Percentiles rank a stretch among this genome's conserved stretches.
Evolutionary conservation across 2,113 vertebrate species (phyloP).

Genomic region (Brachyhypopomus occidentalis): DNA sequence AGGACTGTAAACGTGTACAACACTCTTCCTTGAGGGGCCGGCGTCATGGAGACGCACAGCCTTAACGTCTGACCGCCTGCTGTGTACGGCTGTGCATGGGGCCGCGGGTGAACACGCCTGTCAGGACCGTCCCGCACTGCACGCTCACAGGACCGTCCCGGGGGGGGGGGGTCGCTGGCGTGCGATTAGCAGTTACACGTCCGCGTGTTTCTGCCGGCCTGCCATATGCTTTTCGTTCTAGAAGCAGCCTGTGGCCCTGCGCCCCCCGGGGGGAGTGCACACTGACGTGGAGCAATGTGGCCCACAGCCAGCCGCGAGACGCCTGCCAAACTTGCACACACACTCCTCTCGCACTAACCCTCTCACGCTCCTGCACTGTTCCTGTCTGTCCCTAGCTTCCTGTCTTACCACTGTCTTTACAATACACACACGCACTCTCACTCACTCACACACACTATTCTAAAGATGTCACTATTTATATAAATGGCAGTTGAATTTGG

Average conservation of each 20-base stretch:
- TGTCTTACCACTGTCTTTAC: too few species aligned
- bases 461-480: not conserved
- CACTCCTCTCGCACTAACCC: not conserved
- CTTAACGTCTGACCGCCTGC: slow-evolving; percentile 13
- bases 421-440: too few species aligned
- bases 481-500: not conserved
- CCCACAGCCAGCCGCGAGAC: slow-evolving; percentile 50
- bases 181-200: slow-evolving; percentile 57
- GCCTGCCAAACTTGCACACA: slow-evolving; percentile 48
- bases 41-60: too few species aligned
- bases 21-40: too few species aligned
- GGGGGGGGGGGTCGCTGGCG: slow-evolving; percentile 46
- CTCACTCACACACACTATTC: too few species aligned
- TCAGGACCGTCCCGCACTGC: too few species aligned
- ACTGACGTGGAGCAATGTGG: slow-evolving; percentile 44
- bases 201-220: slow-evolving; percentile 51
- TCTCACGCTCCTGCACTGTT: not conserved
- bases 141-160: not conserved
- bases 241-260: slow-evolving; percentile 57
- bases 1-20: too few species aligned
- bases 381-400: not conserved
- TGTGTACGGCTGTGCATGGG: not conserved
- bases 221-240: slow-evolving; percentile 64
- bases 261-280: slow-evolving; percentile 35
- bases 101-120: slow-evolving; percentile 3